Base-by-base conservation (phyloP, 1,140 invertebrate genomes). In the Maconellicoccus hirsutus region DNA sequence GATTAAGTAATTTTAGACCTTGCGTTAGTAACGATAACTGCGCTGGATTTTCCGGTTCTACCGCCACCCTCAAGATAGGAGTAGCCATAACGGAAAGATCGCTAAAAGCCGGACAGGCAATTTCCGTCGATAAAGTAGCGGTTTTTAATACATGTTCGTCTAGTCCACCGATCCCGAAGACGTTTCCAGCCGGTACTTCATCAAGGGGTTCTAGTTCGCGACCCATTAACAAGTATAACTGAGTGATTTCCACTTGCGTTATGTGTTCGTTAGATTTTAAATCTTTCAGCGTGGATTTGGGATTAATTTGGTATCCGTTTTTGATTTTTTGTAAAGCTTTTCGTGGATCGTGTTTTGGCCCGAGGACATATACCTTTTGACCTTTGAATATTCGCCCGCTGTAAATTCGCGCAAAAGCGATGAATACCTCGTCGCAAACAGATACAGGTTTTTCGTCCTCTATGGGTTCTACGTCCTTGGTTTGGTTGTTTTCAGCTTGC, bases 371-470 rank as follows among this genome's bases (percentile, higher is more conserved):
- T 12, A 89, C 72, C 25, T 73, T 85, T 75, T 88, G 84, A n/a
- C 92, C 94, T 75, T 85, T 84, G 72, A 79, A 86, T 7, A 98
- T 76, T 69, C 82, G 89, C 8, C 96, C 96, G 79, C 93, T 97
- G 78, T 94, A 98, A 38, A 98, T 84, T 76, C 96, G 84, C 19
- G 94, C 93, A 84, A 98, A 96, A 1, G 93, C 96, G 73, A 99
- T 83, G 77, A 98, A 91, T 71, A 85, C 86, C 74, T 87, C 85
- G 72, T 89, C 85, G 10, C 19, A 12, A 12, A 4, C 21, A 2
- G 21, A 23, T 23, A 6, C 25, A 23, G 19, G 1, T 27, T 10
- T 39, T 23, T 14, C 7, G 8, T 38, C 39, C 19, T 19, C 14
- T 0, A 33, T 26, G 8, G 27, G 25, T 61, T 8, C 39, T 27